These are phyloP conservation scores for Mongoloraphidia duomilia DNA, from an alignment of 2,888 invertebrate species.

Conservation along the genomic window DNA sequence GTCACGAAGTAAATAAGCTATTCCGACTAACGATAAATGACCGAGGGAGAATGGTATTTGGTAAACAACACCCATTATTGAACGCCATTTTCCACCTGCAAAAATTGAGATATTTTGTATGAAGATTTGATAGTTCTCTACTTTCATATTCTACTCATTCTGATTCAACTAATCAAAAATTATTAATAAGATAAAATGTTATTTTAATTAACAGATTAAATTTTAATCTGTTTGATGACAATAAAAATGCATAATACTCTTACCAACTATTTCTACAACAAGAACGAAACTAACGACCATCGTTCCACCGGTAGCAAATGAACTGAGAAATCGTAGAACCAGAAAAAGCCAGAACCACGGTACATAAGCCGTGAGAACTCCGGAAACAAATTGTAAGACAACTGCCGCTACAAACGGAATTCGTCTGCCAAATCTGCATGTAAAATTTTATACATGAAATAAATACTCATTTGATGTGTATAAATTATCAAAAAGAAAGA, in stretches of 20 bases:
- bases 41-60: constrained; percentile 41
- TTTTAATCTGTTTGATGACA: background rate
- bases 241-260: constrained; percentile 12
- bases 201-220: background rate
- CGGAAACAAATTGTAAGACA: constrained; percentile 37
- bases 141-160: constrained; percentile 31
- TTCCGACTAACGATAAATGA: constrained; percentile 38
- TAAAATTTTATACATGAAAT: background rate
- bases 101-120: no score
- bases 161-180: constrained; percentile 16
- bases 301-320: constrained; percentile 45
- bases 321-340: constrained; percentile 40
- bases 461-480: background rate
- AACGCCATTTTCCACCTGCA: constrained; percentile 35
- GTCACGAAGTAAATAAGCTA: constrained; percentile 42
- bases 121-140: no score
- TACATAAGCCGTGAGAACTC: constrained; percentile 38
- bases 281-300: constrained; percentile 52
- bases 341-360: constrained; percentile 45
- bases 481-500: no score
- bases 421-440: constrained; percentile 46
- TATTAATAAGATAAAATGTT: background rate
- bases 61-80: constrained; percentile 36
- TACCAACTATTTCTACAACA: constrained; percentile 45
- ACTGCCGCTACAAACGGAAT: constrained; percentile 42